phyloP scores from a whole-genome alignment of 2,113 vertebrate genomes.

The Spilogale gracilis region DNA sequence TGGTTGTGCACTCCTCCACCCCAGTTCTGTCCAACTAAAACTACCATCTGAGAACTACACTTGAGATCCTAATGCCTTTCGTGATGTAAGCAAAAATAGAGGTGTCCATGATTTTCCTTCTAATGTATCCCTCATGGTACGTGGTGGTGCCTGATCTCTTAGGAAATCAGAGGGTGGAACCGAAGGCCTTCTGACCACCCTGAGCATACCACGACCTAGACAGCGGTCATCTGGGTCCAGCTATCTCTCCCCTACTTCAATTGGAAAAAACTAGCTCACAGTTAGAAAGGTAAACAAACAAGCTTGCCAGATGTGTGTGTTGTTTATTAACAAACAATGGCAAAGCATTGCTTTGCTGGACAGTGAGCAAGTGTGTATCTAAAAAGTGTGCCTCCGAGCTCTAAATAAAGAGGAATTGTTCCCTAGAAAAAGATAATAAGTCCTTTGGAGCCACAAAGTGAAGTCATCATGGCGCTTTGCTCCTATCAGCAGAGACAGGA shows the following conservation, averaged over 20 bases:
- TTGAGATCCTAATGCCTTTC: not conserved
- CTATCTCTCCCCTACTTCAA: not conserved
- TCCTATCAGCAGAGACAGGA: slow-evolving; percentile 56
- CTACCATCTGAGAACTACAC: not conserved
- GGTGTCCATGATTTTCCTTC: not conserved
- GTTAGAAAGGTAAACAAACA: not conserved
- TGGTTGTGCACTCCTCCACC: not conserved
- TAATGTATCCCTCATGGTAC: not conserved
- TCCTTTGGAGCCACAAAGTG: not conserved
- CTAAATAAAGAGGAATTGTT: slow-evolving; percentile 61
- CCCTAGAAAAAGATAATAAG: slow-evolving; percentile 43
- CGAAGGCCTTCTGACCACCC: not conserved
- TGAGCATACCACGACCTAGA: not conserved
- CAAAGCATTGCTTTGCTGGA: not conserved
- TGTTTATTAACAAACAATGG: slow-evolving; percentile 64
- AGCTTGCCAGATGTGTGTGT: slow-evolving; percentile 19
- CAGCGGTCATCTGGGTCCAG: not conserved
- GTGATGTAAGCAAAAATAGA: not conserved
- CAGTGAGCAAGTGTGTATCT: slow-evolving; percentile 51
- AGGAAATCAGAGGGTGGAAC: not conserved
- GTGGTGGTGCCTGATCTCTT: not conserved
- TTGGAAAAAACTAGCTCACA: not conserved
- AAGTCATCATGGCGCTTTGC: slow-evolving; percentile 50
- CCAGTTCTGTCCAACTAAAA: not conserved
- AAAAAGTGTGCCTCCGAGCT: not conserved